Evolutionary conservation across 2,113 vertebrate species (phyloP).

Genomic region (Kryptolebias marmoratus): DNA sequence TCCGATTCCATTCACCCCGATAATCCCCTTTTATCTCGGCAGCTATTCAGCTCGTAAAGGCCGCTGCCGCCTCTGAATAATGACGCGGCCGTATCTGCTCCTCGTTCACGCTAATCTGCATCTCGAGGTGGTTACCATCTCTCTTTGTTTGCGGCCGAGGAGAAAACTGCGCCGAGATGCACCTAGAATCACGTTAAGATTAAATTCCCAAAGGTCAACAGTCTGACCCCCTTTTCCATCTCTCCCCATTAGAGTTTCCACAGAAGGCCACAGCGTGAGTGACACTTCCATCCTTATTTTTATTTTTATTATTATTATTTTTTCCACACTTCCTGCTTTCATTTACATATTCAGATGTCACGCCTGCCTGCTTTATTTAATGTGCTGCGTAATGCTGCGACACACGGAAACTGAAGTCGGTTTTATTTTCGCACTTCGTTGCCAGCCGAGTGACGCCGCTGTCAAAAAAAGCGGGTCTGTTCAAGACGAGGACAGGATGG

Average conservation of each 20-base stretch:
- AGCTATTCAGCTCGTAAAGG: conserved; percentile 61
- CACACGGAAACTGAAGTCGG: conserved; percentile 27
- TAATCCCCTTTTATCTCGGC: conserved; percentile 71
- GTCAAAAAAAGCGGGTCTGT: conserved; percentile 45
- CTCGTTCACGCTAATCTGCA: conserved; percentile 63
- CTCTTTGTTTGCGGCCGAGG: background rate
- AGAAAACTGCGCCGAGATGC: background rate
- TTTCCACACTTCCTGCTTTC: background rate
- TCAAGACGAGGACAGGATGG: background rate
- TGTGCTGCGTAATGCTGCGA: conserved; percentile 20
- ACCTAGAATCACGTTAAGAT: background rate
- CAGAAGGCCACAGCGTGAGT: conserved; percentile 40
- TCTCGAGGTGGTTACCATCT: conserved; percentile 47
- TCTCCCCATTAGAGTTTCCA: conserved; percentile 12
- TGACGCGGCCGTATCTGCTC: conserved; percentile 51
- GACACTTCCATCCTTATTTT: conserved; percentile 48
- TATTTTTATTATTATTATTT: too few species aligned
- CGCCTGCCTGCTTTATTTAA: conserved; percentile 53
- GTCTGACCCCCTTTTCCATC: background rate
- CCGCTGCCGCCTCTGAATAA: conserved; percentile 56
- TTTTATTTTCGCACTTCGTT: conserved; percentile 41
- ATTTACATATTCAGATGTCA: conserved; percentile 63
- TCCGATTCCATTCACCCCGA: conserved; percentile 53
- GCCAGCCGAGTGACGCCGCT: conserved; percentile 19
- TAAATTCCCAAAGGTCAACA: conserved; percentile 50